Evolutionary conservation across 1,140 invertebrate species (phyloP).

Genomic region (Zaprionus camerounensis): DNA sequence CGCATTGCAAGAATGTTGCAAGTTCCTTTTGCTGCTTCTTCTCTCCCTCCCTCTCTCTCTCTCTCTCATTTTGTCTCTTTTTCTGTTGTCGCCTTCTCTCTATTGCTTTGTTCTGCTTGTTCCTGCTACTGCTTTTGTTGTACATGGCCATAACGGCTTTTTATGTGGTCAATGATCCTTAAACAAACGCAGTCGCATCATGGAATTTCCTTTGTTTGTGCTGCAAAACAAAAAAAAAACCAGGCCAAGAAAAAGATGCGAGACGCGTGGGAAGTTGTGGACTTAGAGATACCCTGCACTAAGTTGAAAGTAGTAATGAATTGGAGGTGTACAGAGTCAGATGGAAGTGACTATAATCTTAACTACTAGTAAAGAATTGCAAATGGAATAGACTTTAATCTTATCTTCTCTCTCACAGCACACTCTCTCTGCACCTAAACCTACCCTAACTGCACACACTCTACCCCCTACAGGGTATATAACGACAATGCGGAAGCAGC

Average conservation of each 20-base stretch:
- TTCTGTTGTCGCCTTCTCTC: slow-evolving; percentile 10
- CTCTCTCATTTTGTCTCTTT: slow-evolving; percentile 12
- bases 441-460: neutral
- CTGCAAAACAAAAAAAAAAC: slow-evolving; percentile 32
- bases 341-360: neutral
- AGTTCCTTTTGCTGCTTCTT: slow-evolving; percentile 32
- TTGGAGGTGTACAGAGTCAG: neutral
- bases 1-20: slow-evolving; percentile 50
- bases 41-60: neutral
- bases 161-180: slow-evolving; percentile 81
- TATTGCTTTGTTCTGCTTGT: slow-evolving; percentile 2
- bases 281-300: slow-evolving; percentile 3
- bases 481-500: slow-evolving; percentile 25
- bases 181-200: slow-evolving; percentile 52
- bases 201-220: slow-evolving; percentile 62
- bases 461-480: slow-evolving; percentile 8
- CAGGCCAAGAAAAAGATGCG: slow-evolving; percentile 18
- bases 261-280: neutral
- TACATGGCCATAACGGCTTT: slow-evolving; percentile 72
- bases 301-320: neutral
- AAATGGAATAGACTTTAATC: neutral
- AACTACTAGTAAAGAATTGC: too few relatives aligned
- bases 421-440: neutral
- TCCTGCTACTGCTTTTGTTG: slow-evolving; percentile 13
- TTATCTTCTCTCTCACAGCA: too few relatives aligned